Conservation (phyloP, 2,888 invertebrate species). For the Girardia tigrina region DNA sequence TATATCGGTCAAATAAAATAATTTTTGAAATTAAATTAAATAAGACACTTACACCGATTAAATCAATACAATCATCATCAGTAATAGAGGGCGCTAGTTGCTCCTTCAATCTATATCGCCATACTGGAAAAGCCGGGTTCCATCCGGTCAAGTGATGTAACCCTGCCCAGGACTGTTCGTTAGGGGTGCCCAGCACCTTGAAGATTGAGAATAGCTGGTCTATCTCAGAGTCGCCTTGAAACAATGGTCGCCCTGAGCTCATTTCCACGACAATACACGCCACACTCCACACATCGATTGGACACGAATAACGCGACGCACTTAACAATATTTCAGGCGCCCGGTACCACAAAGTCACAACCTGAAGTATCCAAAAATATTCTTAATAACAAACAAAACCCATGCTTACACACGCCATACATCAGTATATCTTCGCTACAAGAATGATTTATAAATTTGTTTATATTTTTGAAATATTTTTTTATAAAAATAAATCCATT, state of each 20-base stretch:
- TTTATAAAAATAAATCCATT: too few relatives aligned
- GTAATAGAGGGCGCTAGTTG: too few relatives aligned
- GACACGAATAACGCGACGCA: constrained; percentile 72
- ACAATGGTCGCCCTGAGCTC: constrained; percentile 63
- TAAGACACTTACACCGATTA: too few relatives aligned
- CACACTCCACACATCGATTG: constrained; percentile 89
- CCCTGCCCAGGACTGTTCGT: constrained; percentile 84
- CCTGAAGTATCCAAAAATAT: constrained; percentile 56
- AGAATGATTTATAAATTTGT: too few relatives aligned
- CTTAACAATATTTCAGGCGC: constrained; percentile 90
- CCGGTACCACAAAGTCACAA: constrained; percentile 91
- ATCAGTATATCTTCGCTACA: too few relatives aligned
- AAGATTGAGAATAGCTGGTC: constrained; percentile 95
- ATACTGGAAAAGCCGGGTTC: constrained; percentile 81
- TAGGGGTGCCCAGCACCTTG: constrained; percentile 80
- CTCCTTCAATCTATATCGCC: too few relatives aligned
- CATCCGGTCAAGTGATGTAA: constrained; percentile 79
- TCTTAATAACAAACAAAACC: too few relatives aligned
- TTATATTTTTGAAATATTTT: too few relatives aligned
- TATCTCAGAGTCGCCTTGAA: constrained; percentile 95
- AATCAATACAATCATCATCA: too few relatives aligned
- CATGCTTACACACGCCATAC: too few relatives aligned
- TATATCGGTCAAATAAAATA: too few relatives aligned
- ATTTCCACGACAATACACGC: constrained; percentile 97
- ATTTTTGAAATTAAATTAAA: too few relatives aligned